Evolutionary conservation across 1,140 invertebrate species (phyloP).

Genomic region (Drosophila varians): DNA sequence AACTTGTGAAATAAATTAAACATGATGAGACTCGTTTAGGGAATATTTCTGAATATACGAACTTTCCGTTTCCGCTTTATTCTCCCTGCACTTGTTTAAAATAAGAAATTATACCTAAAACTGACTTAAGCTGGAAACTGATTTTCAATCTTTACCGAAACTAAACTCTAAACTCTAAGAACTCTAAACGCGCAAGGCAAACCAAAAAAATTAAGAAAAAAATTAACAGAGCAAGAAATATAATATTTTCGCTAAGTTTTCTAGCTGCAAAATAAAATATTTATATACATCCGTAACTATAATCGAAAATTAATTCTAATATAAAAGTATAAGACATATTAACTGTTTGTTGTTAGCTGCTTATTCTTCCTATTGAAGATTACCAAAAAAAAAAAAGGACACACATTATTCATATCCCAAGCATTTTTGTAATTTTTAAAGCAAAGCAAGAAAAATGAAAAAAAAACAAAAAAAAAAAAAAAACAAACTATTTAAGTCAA

Average conservation of each 20-base stretch:
- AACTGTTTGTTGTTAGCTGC: conserved; percentile 81
- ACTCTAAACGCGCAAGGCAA: conserved; percentile 39
- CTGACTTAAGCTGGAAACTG: conserved; percentile 37
- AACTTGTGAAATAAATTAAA: conserved; percentile 52
- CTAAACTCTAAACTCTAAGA: conserved; percentile 19
- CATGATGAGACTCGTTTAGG: conserved; percentile 74
- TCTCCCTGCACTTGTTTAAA: conserved; percentile 49
- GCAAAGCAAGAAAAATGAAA: conserved; percentile 34
- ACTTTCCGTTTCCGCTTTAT: conserved; percentile 45
- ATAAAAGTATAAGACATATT: conserved; percentile 47
- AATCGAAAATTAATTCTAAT: conserved; percentile 38
- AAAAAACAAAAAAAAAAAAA: conserved; percentile 10
- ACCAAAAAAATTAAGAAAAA: conserved; percentile 13
- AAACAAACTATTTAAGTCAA: conserved; percentile 22
- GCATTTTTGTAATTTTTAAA: conserved; percentile 51
- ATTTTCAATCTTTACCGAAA: conserved; percentile 30
- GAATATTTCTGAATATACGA: conserved; percentile 63
- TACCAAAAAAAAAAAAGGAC: conserved; percentile 36
- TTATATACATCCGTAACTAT: conserved; percentile 52
- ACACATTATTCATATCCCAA: conserved; percentile 40
- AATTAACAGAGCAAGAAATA: conserved; percentile 15
- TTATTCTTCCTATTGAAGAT: conserved; percentile 80
- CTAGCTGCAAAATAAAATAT: conserved; percentile 50
- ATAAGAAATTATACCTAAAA: conserved; percentile 37
- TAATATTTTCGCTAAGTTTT: conserved; percentile 50